Base-by-base conservation (phyloP, 2,888 invertebrate species). In the Agrotis ipsilon region DNA sequence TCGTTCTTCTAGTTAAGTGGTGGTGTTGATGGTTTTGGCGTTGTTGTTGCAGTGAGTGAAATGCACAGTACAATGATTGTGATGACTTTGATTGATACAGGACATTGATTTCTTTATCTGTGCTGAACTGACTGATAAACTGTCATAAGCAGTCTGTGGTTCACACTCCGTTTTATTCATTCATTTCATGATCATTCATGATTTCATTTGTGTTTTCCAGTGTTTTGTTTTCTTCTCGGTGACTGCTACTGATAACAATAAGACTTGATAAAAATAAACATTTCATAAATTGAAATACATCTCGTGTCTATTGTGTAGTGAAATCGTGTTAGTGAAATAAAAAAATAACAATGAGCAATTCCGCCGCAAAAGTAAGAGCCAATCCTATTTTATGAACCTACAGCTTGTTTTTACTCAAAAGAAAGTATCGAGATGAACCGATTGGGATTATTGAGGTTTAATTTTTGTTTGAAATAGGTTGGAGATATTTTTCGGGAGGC, bases 401-500 rank as follows among this genome's bases (percentile, higher is more conserved):
- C 2, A 18, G 13, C 14, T 39, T 9, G 1, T 63, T 2, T 9
- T 9, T 0, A 45, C 1, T 21, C 14, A 14, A 32, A 45, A n/a
- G 13, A 39, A 39, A 6, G 13, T 16, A n/a, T 16, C 4, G 24
- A 19, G 14, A 14, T 55, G 5, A 43, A 55, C 13, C 6, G 49
- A n/a, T 21, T 32, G 6, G 45, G 21, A 52, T 46, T 58, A n/a
- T n/a, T 39, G 16, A 3, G 18, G 7, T 24, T 9, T 49, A 9
- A 24, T 62, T 76, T 71, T 68, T 58, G 19, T 81, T 82, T 65
- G 74, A 92, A 91, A 68, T 86, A 99, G 99, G 99, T 99, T 81
- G 99, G 99, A 66, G 99, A 99, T 94, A 99, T 99, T 90, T 99
- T 99, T 92, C 98, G 98, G 43, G 99, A 99, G 80, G 99, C 99